Conservation (phyloP, 2,888 invertebrate species). For the Netelia inedita region DNA sequence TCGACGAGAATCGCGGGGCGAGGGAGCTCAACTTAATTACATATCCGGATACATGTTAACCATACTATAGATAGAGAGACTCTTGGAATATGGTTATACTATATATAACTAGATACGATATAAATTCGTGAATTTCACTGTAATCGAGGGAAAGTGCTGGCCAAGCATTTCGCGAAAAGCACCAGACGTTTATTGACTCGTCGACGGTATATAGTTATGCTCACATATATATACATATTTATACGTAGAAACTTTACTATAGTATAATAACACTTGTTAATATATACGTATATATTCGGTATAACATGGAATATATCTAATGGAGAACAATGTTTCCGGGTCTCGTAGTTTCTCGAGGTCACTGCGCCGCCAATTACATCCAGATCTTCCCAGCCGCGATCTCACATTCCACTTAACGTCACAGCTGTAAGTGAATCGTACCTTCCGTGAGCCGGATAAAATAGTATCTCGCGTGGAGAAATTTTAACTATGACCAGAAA, state of each 20-base stretch:
- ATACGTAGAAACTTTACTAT: background rate
- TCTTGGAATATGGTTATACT: conserved; percentile 24
- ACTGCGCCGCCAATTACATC: conserved; percentile 36
- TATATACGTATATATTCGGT: background rate
- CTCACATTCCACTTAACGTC: conserved; percentile 29
- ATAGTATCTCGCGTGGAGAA: background rate
- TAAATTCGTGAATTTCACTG: conserved; percentile 52
- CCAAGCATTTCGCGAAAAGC: conserved; percentile 50
- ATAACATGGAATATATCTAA: conserved; percentile 23
- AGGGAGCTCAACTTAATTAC: conserved; percentile 54
- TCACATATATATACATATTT: conserved; percentile 1
- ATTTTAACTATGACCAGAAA: conserved; percentile 2
- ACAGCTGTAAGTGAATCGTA: background rate
- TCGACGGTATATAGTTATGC: background rate
- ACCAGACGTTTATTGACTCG: conserved; percentile 53
- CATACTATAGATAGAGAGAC: background rate
- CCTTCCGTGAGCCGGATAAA: background rate
- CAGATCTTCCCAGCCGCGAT: conserved; percentile 16
- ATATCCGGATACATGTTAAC: conserved; percentile 29
- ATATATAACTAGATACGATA: conserved; percentile 24
- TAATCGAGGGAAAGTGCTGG: conserved; percentile 59
- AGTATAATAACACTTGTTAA: background rate
- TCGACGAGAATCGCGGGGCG: background rate
- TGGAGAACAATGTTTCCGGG: conserved; percentile 26
- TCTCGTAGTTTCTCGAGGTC: conserved; percentile 21